A percentile compares a stretch with the other conserved stretches of the same genome.
These are phyloP conservation scores for Diabrotica undecimpunctata DNA, from an alignment of 1,140 invertebrate species.

Conservation along the genomic window DNA sequence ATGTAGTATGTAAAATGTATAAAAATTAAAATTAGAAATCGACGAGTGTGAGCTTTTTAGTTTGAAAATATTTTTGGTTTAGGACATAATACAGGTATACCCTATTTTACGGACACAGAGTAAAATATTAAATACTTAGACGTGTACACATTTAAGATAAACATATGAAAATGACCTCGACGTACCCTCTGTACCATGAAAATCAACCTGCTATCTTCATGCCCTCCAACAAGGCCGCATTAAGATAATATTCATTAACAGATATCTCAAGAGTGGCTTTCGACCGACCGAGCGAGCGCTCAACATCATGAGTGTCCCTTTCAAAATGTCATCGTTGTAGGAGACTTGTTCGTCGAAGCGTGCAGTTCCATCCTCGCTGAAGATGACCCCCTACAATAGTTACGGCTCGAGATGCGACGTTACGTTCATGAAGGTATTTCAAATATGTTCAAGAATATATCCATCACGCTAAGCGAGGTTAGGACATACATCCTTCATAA, in stretches of 20 bases:
- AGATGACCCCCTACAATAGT: background rate
- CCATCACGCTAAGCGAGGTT: no score
- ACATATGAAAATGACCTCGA: background rate
- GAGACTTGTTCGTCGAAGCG: conserved; percentile 30
- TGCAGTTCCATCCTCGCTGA: background rate
- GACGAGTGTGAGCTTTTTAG: no score
- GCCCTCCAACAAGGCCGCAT: conserved; percentile 34
- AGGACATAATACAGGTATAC: no score
- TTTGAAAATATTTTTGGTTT: no score
- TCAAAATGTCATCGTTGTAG: conserved; percentile 24
- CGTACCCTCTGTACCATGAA: background rate
- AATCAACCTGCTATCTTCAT: conserved; percentile 18
- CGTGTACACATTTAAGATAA: conserved; percentile 32
- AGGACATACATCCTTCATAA: no score
- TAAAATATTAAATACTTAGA: no score
- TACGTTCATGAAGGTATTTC: no score
- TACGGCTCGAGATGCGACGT: background rate
- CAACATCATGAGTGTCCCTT: background rate
- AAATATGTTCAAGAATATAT: no score
- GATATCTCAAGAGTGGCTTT: conserved; percentile 24
- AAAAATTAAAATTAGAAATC: no score
- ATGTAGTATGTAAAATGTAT: no score
- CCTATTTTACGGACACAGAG: no score
- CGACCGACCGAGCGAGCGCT: conserved; percentile 20
- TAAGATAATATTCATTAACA: conserved; percentile 38